phyloP scores from a whole-genome alignment of 2,888 invertebrate genomes.

The Cryptus armator region DNA sequence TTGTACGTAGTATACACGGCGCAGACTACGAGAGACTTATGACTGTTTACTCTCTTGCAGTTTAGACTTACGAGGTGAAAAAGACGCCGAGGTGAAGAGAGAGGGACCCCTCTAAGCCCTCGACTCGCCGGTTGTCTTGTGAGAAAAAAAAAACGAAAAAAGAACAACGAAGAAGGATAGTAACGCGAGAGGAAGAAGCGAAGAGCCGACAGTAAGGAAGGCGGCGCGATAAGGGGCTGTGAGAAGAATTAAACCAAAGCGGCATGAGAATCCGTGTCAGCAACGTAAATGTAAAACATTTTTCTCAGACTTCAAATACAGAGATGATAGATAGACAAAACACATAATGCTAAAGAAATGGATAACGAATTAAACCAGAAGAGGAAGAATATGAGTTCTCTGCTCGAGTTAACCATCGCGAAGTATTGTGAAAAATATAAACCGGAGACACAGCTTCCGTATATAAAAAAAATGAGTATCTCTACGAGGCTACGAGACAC shows the following conservation, averaged over 20 bases:
- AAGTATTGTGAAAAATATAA: conserved; percentile 43
- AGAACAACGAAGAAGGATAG: conserved; percentile 36
- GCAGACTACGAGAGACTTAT: conserved; percentile 52
- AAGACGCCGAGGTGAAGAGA: conserved; percentile 29
- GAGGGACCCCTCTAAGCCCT: not conserved
- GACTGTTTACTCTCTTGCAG: conserved; percentile 59
- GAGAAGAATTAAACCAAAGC: conserved; percentile 62
- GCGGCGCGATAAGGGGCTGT: conserved; percentile 65
- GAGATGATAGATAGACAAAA: conserved; percentile 9
- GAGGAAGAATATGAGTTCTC: conserved; percentile 12
- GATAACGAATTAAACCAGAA: conserved; percentile 30
- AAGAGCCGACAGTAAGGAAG: conserved; percentile 30
- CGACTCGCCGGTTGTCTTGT: conserved; percentile 1
- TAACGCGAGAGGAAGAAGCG: conserved; percentile 46
- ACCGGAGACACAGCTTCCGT: conserved; percentile 51
- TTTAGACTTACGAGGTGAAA: conserved; percentile 61
- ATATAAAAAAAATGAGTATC: conserved; percentile 5
- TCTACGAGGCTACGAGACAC: not conserved
- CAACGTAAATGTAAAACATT: conserved; percentile 40
- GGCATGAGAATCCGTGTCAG: conserved; percentile 66
- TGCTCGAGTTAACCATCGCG: conserved; percentile 34
- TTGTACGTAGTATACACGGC: not conserved
- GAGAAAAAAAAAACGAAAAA: conserved; percentile 10
- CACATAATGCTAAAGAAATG: conserved; percentile 1
- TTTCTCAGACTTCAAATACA: not conserved